Evolutionary conservation across 2,113 vertebrate species (phyloP).

Genomic region (Coptodon rendalli): DNA sequence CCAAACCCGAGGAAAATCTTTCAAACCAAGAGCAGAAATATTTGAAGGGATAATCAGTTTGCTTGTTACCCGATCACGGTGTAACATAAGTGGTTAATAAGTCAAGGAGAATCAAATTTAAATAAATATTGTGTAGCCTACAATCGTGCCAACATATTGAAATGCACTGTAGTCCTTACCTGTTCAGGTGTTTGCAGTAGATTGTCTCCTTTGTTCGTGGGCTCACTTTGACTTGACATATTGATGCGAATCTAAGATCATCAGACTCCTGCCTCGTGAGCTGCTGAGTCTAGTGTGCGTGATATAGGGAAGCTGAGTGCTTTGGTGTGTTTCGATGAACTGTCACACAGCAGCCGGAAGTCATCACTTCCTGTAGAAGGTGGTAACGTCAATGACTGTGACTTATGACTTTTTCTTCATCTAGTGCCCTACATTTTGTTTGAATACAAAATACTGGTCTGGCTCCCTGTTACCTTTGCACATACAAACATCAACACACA

Average conservation of each 20-base stretch:
- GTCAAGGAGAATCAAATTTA: not conserved
- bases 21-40: not conserved
- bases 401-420: conserved; percentile 38
- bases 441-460: not conserved
- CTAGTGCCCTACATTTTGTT: not conserved
- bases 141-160: not conserved
- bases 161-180: conserved; percentile 18
- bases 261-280: not conserved
- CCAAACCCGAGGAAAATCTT: not conserved
- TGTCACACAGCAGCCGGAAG: conserved; percentile 61
- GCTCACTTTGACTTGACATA: conserved; percentile 44
- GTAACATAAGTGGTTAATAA: not conserved
- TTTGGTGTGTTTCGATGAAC: not conserved
- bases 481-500: not conserved
- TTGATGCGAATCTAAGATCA: conserved; percentile 13
- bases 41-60: not conserved
- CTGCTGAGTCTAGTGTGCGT: not conserved
- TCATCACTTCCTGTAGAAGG: conserved; percentile 72
- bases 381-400: conserved; percentile 33
- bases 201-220: conserved; percentile 5
- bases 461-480: not conserved
- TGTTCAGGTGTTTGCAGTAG: conserved; percentile 60
- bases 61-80: not conserved
- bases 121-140: not conserved
- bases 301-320: conserved; percentile 22